These are phyloP conservation scores for Drosophila ironensis DNA, from an alignment of 1,140 invertebrate species.

Conservation along the genomic window DNA sequence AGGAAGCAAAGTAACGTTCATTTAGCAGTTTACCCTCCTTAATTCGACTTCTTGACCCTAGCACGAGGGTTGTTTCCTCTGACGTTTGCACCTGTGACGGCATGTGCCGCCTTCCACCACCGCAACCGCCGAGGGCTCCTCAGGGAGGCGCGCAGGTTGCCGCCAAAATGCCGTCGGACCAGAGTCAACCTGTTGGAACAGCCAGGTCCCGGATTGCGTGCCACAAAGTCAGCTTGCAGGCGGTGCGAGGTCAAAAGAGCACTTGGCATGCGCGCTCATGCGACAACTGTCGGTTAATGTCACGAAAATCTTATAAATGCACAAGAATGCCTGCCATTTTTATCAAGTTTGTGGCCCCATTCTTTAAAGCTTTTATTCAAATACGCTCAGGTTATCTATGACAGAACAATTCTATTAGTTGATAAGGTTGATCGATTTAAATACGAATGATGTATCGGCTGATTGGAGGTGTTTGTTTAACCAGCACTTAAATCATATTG, in stretches of 20 bases:
- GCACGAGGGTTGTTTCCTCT: constrained; percentile 52
- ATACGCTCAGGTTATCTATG: not conserved
- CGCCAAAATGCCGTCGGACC: constrained; percentile 56
- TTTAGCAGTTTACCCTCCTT: constrained; percentile 24
- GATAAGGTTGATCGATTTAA: constrained; percentile 7
- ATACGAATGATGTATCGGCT: not conserved
- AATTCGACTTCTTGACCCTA: not conserved
- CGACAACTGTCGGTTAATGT: constrained; percentile 11
- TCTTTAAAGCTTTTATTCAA: not conserved
- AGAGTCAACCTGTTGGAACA: constrained; percentile 59
- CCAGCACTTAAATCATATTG: not conserved
- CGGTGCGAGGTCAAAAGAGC: constrained; percentile 10
- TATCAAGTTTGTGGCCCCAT: no score
- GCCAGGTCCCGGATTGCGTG: constrained; percentile 49
- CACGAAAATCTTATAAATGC: constrained; percentile 6
- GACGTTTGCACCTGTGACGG: constrained; percentile 59
- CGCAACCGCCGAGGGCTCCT: no score
- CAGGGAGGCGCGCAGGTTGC: constrained; percentile 28
- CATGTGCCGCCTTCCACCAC: constrained; percentile 45
- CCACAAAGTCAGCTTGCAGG: no score
- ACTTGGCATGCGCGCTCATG: constrained; percentile 19
- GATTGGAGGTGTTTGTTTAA: not conserved
- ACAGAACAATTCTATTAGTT: not conserved
- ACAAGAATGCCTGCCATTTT: no score
- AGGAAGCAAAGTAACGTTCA: constrained; percentile 34